Evolutionary conservation across 1,140 invertebrate species (phyloP).

Genomic region (Phortica variegata): DNA sequence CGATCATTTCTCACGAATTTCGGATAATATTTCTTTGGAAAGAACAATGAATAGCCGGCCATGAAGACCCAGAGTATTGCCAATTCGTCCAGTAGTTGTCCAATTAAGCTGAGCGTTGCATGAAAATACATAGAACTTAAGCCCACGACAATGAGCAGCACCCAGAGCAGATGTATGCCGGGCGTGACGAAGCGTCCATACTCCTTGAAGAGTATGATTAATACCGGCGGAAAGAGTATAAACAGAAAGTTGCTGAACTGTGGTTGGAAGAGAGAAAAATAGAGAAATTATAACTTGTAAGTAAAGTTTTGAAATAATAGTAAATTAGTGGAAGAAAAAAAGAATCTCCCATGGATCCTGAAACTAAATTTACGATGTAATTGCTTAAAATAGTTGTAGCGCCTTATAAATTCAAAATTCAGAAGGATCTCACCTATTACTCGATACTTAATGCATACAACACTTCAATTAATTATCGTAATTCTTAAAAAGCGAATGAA

Average conservation of each 20-base stretch:
- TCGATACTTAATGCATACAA: not conserved
- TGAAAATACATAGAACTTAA: constrained; percentile 80
- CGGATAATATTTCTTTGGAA: constrained; percentile 70
- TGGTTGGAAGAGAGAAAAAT: constrained; percentile 34
- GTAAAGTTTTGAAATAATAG: not conserved
- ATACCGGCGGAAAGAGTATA: constrained; percentile 72
- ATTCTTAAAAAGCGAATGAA: no score
- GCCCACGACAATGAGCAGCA: constrained; percentile 75
- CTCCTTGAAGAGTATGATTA: constrained; percentile 74
- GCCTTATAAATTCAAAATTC: no score
- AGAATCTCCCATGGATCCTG: no score
- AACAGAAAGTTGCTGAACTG: constrained; percentile 80
- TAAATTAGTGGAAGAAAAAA: not conserved
- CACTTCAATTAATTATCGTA: no score
- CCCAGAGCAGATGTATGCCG: constrained; percentile 76
- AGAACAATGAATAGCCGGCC: constrained; percentile 73
- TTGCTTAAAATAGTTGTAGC: no score
- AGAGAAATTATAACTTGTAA: not conserved
- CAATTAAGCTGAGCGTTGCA: constrained; percentile 76
- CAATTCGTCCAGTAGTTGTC: constrained; percentile 76
- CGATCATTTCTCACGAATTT: constrained; percentile 66
- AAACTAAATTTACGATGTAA: no score
- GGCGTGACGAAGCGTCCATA: constrained; percentile 73
- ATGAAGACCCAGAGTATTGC: constrained; percentile 80
- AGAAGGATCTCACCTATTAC: no score